A percentile compares a stretch with the other conserved stretches of the same genome.
Evolutionary conservation across 2,113 vertebrate genomes (phyloP).

Genomic region (Donacobius atricapilla): DNA sequence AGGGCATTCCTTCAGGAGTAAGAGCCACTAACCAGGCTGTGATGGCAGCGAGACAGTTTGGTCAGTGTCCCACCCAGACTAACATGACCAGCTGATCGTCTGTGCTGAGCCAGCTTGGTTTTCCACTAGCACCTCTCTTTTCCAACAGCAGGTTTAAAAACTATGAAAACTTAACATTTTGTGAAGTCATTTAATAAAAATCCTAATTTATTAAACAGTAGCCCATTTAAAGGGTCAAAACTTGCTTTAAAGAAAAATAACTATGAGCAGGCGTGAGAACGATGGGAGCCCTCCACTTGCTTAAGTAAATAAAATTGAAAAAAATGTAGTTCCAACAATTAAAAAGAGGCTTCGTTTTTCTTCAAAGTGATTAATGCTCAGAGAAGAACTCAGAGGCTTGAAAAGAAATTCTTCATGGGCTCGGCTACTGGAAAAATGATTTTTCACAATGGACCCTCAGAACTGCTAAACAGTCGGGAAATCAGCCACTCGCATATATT

Average conservation of each 20-base stretch:
- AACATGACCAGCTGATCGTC: neutral
- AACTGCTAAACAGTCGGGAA: neutral
- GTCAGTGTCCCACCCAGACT: neutral
- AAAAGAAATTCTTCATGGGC: neutral
- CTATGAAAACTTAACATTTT: constrained; percentile 1
- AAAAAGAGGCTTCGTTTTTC: neutral
- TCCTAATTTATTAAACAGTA: constrained; percentile 38
- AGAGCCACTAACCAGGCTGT: neutral
- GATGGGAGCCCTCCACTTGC: neutral
- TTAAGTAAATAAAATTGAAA: neutral
- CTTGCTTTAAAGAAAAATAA: constrained; percentile 20
- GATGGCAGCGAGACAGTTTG: neutral
- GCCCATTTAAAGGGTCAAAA: constrained; percentile 8
- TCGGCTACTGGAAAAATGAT: neutral
- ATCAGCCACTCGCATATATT: neutral
- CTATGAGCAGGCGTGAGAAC: neutral
- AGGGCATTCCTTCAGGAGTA: neutral
- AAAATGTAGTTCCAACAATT: neutral
- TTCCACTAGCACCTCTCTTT: neutral
- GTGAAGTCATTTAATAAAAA: constrained; percentile 43
- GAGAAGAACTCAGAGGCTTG: constrained; percentile 9
- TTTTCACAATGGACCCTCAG: neutral
- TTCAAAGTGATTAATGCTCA: constrained; percentile 31
- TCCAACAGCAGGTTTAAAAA: constrained; percentile 44
- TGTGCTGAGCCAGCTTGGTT: neutral